Evolutionary conservation across 2,888 invertebrate species (phyloP).

Genomic region (Callyntrura guangdongensis): DNA sequence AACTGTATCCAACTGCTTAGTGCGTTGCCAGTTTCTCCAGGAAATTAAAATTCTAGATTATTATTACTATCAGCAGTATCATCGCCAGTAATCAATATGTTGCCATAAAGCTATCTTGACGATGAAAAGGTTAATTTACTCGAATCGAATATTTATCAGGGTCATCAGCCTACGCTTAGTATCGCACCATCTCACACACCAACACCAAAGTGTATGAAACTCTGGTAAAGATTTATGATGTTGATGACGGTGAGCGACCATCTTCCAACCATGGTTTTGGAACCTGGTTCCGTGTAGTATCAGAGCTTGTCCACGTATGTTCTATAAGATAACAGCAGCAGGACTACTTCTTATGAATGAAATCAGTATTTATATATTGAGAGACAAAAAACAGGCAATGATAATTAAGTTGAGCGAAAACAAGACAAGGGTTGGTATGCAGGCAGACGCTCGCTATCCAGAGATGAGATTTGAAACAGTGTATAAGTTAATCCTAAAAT

Average conservation of each 20-base stretch:
- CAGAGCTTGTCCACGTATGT: no score
- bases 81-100: neutral
- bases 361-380: no score
- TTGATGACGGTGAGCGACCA: no score
- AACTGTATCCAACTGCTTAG: neutral
- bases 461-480: no score
- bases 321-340: no score
- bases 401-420: neutral
- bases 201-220: conserved; percentile 3
- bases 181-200: neutral
- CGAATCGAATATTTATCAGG: neutral
- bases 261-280: no score
- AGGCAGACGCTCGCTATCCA: no score
- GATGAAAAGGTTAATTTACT: conserved; percentile 2
- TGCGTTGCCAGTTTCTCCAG: conserved; percentile 26
- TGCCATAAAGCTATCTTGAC: conserved; percentile 1
- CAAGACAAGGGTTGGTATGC: neutral
- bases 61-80: neutral
- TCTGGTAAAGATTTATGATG: neutral
- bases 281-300: no score
- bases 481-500: no score
- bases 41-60: conserved; percentile 27
- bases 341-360: no score
- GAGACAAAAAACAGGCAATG: no score
- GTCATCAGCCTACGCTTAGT: neutral